Base-by-base conservation (phyloP, 2,113 vertebrate species). In the Oxyruncus cristatus region DNA sequence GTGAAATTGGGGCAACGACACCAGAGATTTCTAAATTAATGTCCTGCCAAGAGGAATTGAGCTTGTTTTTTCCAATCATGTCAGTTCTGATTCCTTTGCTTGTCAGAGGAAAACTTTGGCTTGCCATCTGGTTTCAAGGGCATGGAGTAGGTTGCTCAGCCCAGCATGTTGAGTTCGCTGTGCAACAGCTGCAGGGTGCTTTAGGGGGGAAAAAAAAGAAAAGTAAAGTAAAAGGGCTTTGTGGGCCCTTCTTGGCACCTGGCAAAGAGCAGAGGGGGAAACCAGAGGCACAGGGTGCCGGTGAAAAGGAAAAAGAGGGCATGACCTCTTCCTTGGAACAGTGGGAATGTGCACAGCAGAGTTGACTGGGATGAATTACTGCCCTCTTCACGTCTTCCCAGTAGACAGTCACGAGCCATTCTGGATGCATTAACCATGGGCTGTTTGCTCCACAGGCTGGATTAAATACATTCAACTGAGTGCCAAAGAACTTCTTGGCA, bases 21-120 rank as follows among this genome's bases (percentile, higher is more conserved):
- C 92, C 73, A 90, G 96, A 88, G 92, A 75, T 80, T 96, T 97
- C 63, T 92, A 72, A 88, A 90, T 95, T 95, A 95, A 88, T 92
- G 46, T 66, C 90, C 95, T 94, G 92, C 93, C 93, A 95, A 93
- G 68, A 95, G 85, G 93, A 92, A 93, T 92, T 63, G 93, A 89
- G 76, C 79, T 88, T 92, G 59, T 79, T 94, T 94, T 84, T 80
- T 32, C 85, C 63, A 41, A 0, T 63, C 47, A 0, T n/a, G 88
- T 96, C 95, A 88, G 55, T 84, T 96, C 85, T 79, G 84, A 96
- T 96, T 97, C 82, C 56, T 80, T 47, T 59, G 47, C 72, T 72
- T 74, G 72, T 96, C 95, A 92, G 56, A 41, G 75, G 75, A 23
- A 33, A 88, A 21, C 65, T 71, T 70, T 49, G 79, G 52, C 72